Base-by-base conservation (phyloP, 2,113 vertebrate species). In the Hippocampus zosterae region DNA sequence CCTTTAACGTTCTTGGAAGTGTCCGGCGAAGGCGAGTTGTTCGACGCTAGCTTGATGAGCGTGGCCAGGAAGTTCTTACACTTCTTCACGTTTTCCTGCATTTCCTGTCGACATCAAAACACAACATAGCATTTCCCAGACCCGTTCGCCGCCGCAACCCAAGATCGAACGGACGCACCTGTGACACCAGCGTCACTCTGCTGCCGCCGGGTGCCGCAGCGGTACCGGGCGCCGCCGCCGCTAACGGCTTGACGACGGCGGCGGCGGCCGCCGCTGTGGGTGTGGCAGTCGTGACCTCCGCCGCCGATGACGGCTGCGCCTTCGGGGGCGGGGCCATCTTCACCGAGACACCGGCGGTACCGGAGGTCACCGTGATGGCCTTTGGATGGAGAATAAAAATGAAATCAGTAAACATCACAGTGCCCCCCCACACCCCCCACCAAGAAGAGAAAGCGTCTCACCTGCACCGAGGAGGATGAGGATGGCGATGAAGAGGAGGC, bases 21-120 rank as follows among this genome's bases (percentile, higher is more conserved):
- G 79, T 94, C 93, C 25, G 93, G 93, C 63, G 92, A 94, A 1
- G 94, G 93, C 0, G 93, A 93, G 60, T 94, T 94, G 81, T 95
- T 93, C 69, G 93, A 95, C 21, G 93, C 93, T 84, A 95, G 89
- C 81, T 96, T 96, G 86, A 96, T 95, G 77, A 96, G 90, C 0
- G 94, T 94, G 33, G 93, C 90, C 65, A 95, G 87, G 73, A 95
- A 95, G 86, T 95, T 95, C 85, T 94, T 95, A 81, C 94, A 95
- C 82, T 96, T 95, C 89, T 95, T 94, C 79, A 95, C 94, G 77
- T 94, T 95, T 85, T 95, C 94, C 77, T 95, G 94, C 93, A 95
- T 94, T 83, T 95, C 94, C 94, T 95, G 87, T 50, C 1, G 8
- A 19, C 19, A 8, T 16, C 1, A 33, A 15, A 33, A 2, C 27